Percentiles rank a stretch among this genome's conserved stretches.
Conservation (phyloP, 2,888 invertebrate species). For the Pristionchus mayeri region DNA sequence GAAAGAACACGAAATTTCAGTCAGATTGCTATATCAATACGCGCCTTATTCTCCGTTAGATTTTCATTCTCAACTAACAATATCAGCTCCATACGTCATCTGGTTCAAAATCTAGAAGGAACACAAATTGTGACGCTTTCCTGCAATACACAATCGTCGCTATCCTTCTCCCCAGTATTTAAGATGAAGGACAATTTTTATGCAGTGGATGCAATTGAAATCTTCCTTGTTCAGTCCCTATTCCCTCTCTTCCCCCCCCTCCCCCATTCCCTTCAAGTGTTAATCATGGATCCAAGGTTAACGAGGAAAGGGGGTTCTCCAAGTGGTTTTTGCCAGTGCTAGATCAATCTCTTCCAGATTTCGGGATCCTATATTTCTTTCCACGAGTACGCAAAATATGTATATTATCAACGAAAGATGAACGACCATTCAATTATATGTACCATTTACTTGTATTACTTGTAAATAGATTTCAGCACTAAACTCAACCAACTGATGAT, state of each 20-base stretch:
- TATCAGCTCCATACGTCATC: neutral
- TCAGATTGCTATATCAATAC: slow-evolving; percentile 20
- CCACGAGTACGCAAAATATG: neutral
- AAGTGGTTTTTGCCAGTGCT: neutral
- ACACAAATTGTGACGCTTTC: too few species aligned
- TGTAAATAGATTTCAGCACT: slow-evolving; percentile 8
- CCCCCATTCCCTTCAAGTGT: neutral
- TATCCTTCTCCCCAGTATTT: neutral
- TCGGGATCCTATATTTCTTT: slow-evolving; percentile 26
- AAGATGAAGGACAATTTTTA: slow-evolving; percentile 21
- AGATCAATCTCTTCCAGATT: neutral
- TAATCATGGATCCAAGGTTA: slow-evolving; percentile 40
- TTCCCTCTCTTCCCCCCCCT: neutral
- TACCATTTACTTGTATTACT: neutral
- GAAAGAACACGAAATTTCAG: neutral
- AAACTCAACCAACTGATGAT: neutral
- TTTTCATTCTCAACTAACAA: neutral
- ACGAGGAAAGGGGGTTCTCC: neutral
- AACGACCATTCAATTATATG: neutral
- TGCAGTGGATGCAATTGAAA: neutral
- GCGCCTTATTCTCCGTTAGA: slow-evolving; percentile 42
- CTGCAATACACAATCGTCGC: neutral
- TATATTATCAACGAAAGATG: neutral
- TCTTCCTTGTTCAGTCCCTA: neutral
- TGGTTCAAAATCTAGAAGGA: too few species aligned